phyloP scores from a whole-genome alignment of 2,113 vertebrate species.

The Electrona antarctica region DNA sequence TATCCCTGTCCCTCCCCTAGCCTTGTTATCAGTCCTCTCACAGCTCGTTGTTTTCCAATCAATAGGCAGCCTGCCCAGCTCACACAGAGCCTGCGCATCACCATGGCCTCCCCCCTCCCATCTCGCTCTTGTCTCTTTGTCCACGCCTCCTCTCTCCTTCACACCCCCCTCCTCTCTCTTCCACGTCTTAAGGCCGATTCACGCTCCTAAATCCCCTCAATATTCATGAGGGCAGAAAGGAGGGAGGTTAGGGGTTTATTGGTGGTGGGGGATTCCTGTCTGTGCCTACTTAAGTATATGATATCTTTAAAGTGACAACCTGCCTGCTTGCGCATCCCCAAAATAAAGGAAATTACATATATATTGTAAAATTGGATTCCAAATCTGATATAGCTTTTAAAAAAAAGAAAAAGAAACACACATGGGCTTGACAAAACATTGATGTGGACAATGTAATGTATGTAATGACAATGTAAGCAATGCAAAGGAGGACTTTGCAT shows the following conservation, averaged over 20 bases:
- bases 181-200: conserved; percentile 2
- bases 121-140: conserved; percentile 53
- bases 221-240: conserved; percentile 70
- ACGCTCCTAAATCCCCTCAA: conserved; percentile 48
- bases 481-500: too few species aligned
- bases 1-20: conserved; percentile 55
- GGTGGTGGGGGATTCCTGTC: conserved; percentile 16
- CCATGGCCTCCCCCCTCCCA: conserved; percentile 29
- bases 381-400: background rate
- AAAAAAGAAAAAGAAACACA: background rate
- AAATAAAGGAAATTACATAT: background rate
- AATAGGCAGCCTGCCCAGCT: conserved; percentile 70
- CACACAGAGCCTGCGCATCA: conserved; percentile 71
- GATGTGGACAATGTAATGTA: too few species aligned
- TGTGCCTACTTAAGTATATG: conserved; percentile 37
- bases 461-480: too few species aligned
- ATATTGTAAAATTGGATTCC: background rate
- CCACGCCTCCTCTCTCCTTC: conserved; percentile 31
- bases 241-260: background rate
- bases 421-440: background rate
- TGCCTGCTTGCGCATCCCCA: background rate
- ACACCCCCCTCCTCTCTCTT: background rate
- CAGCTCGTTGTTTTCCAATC: conserved; percentile 74
- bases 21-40: conserved; percentile 58
- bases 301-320: conserved; percentile 15